A percentile compares a stretch with the other conserved stretches of the same genome.
Conservation (phyloP, 2,113 vertebrate species). For the Misgurnus anguillicaudatus region DNA sequence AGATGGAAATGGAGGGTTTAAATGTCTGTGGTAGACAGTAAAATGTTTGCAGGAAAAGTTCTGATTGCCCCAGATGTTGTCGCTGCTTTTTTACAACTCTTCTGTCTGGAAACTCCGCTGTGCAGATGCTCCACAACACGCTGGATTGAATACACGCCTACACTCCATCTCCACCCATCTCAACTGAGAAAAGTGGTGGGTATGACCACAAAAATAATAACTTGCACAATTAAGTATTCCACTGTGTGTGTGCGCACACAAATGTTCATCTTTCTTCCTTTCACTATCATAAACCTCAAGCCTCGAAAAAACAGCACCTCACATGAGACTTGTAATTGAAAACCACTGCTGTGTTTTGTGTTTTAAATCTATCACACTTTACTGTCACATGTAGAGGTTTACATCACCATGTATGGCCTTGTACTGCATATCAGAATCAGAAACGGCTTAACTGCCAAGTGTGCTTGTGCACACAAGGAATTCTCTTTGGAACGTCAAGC, state of each 20-base stretch:
- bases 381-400: neutral
- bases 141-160: conserved; percentile 34
- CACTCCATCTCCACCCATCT: conserved; percentile 49
- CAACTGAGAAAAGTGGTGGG: conserved; percentile 46
- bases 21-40: conserved; percentile 53
- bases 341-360: conserved; percentile 2
- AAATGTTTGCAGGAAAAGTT: conserved; percentile 55
- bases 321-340: conserved; percentile 7
- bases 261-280: conserved; percentile 37
- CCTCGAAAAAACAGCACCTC: conserved; percentile 32
- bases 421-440: neutral
- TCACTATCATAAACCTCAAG: conserved; percentile 37
- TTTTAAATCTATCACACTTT: conserved; percentile 7
- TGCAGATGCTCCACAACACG: conserved; percentile 53
- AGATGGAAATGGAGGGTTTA: conserved; percentile 53
- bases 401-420: neutral
- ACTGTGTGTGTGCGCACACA: conserved; percentile 34
- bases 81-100: conserved; percentile 52
- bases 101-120: conserved; percentile 56
- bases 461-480: no score
- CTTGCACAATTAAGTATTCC: conserved; percentile 55
- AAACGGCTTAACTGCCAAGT: no score
- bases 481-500: no score
- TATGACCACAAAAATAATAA: conserved; percentile 53
- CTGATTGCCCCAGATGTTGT: conserved; percentile 60